Evolutionary conservation across 2,797 vertebrate species (phyloP), one percentile per base, ranked within the genome.

Genomic region (Saxicola maurus): DNA sequence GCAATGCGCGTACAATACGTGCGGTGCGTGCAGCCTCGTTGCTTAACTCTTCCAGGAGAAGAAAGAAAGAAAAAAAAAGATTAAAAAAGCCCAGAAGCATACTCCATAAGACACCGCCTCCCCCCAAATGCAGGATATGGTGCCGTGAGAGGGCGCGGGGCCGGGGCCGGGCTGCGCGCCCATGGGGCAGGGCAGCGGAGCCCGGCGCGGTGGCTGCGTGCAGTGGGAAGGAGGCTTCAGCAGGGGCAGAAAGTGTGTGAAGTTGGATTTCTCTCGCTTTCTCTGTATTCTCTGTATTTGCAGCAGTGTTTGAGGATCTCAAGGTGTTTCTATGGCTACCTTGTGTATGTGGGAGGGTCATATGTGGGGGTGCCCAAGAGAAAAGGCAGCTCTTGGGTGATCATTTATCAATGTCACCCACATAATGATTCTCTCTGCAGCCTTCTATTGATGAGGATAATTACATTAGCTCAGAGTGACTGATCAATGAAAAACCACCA

Each of bases 371-470:
- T 98, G 98, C 98, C 98, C 97, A 95, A 97, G 98, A 98, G 98
- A 99, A 98, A 98, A 98, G 97, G 98, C 98, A 97, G 98, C 98
- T 98, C 98, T 98, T 98, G 98, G 98, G 98, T 97, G 98, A 98
- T 99, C 99, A 99, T 99, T 99, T 99, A 99, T 99, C 99, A 99
- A 98, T 98, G 99, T 99, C 99, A 99, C 97, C 98, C 98, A 98
- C 98, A 99, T 99, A 99, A 99, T 99, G 98, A 99, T 99, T 98
- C 99, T 98, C 98, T 98, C 98, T 98, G 98, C 98, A 99, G 98
- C 98, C 98, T 98, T 97, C 98, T 99, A 99, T 99, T 99, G 99
- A 99, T 99, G 99, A 98, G 98, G 98, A 99, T 99, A 99, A 99
- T 99, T 99, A 99, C 99, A 99, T 99, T 99, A 99, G 98, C 98